Evolutionary conservation across 37 sponge, comb jelly and placozoan species (phyloP).

Genomic region (Tethya wilhelma): DNA sequence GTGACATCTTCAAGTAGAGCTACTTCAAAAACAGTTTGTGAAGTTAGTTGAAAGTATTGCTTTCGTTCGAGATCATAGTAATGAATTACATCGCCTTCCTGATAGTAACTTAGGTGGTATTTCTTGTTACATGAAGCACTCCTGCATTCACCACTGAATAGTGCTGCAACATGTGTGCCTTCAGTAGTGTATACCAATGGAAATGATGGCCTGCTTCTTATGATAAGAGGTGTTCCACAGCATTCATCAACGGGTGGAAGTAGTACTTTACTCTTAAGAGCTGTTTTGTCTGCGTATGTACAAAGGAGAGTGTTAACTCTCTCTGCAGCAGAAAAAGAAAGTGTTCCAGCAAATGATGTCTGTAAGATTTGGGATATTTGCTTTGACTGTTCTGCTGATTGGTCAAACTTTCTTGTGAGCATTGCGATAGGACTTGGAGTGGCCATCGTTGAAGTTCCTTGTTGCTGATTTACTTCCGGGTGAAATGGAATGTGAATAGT

Average conservation of each 20-base stretch:
- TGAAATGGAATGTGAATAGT: no score
- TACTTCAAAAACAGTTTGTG: conserved; percentile 11
- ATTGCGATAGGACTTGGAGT: no score
- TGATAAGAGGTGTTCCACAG: not conserved
- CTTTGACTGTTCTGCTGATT: not conserved
- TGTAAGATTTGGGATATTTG: not conserved
- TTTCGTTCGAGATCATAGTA: not conserved
- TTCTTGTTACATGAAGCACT: not conserved
- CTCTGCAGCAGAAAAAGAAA: not conserved
- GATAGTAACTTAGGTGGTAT: not conserved
- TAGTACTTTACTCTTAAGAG: not conserved
- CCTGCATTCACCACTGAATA: not conserved
- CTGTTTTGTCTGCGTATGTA: not conserved
- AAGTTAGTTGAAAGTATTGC: conserved; percentile 2
- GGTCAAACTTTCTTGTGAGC: not conserved
- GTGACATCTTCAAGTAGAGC: conserved; percentile 8
- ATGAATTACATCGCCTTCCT: not conserved
- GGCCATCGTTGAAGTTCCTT: no score
- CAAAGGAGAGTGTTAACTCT: not conserved
- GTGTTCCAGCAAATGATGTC: not conserved
- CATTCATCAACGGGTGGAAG: not conserved
- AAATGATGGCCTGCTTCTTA: not conserved
- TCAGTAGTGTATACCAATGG: not conserved
- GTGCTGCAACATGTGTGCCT: not conserved
- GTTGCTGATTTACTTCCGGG: no score